phyloP scores from a whole-genome alignment of 2,113 vertebrate genomes.

The Eptatretus burgeri region DNA sequence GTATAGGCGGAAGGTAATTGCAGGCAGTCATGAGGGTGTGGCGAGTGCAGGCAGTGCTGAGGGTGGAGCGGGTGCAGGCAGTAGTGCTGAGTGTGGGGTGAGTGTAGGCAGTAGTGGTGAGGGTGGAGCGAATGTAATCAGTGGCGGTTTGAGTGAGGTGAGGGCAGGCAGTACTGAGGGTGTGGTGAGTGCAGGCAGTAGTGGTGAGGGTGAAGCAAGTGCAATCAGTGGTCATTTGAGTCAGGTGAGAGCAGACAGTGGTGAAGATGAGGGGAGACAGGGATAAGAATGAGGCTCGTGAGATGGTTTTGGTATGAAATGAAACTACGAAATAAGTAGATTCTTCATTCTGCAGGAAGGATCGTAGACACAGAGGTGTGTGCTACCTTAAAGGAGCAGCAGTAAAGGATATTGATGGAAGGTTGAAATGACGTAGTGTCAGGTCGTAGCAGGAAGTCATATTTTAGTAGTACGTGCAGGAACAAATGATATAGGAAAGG shows the following conservation, averaged over 20 bases:
- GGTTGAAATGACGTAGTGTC: too few relatives aligned
- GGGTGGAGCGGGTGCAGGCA: not conserved
- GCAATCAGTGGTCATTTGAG: not conserved
- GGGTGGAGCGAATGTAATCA: not conserved
- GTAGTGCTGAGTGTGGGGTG: slow-evolving; percentile 3
- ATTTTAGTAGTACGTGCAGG: too few relatives aligned
- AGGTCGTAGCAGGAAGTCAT: too few relatives aligned
- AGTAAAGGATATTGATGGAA: too few relatives aligned
- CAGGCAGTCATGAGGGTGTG: not conserved
- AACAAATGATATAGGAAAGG: too few relatives aligned
- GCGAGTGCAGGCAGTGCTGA: not conserved
- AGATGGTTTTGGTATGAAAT: too few relatives aligned
- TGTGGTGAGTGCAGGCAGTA: not conserved
- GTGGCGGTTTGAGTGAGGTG: not conserved
- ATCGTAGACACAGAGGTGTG: too few relatives aligned
- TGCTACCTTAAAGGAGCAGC: too few relatives aligned
- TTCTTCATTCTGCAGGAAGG: too few relatives aligned
- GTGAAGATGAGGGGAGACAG: not conserved
- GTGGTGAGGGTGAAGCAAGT: not conserved
- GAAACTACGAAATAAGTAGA: too few relatives aligned
- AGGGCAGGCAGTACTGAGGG: not conserved
- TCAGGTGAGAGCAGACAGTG: not conserved
- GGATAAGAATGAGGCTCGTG: too few relatives aligned
- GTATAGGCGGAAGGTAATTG: not conserved
- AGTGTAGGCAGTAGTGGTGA: too few relatives aligned